phyloP scores from a whole-genome alignment of 2,888 invertebrate genomes.

The Acanthoscelides obtectus region DNA sequence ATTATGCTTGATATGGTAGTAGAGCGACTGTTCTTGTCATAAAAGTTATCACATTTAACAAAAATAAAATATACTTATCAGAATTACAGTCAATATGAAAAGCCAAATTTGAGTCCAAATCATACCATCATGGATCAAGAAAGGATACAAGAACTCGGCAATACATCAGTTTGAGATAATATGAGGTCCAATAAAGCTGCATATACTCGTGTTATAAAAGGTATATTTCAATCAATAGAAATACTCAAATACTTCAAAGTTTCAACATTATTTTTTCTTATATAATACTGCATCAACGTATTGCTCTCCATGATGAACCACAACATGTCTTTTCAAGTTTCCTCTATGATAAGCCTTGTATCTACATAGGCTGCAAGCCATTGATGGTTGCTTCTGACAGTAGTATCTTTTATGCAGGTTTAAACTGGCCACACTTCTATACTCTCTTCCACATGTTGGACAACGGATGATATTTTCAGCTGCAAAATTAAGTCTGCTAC shows the following conservation, averaged over 20 bases:
- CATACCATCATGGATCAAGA: no score
- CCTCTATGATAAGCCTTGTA: constrained; percentile 31
- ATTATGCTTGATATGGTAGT: no score
- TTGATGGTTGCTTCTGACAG: constrained; percentile 33
- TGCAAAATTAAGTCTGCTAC: neutral
- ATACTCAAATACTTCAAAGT: neutral
- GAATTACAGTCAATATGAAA: no score
- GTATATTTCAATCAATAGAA: no score
- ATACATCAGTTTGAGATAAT: no score
- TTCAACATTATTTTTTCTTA: neutral
- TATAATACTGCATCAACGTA: neutral
- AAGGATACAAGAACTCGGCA: no score
- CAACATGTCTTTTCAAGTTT: neutral
- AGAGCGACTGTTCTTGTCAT: no score
- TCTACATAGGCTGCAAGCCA: constrained; percentile 25
- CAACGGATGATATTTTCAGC: neutral
- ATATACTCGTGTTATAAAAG: no score
- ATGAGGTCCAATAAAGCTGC: no score
- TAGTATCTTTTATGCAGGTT: constrained; percentile 31
- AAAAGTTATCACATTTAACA: no score
- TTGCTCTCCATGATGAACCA: neutral
- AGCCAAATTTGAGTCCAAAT: no score
- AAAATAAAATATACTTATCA: no score
- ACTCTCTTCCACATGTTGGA: neutral
- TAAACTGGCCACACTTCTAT: neutral